Percentiles rank a stretch among this genome's conserved stretches.
Evolutionary conservation across 1,140 invertebrate genomes (phyloP).

Genomic region (Sinonovacula constricta): DNA sequence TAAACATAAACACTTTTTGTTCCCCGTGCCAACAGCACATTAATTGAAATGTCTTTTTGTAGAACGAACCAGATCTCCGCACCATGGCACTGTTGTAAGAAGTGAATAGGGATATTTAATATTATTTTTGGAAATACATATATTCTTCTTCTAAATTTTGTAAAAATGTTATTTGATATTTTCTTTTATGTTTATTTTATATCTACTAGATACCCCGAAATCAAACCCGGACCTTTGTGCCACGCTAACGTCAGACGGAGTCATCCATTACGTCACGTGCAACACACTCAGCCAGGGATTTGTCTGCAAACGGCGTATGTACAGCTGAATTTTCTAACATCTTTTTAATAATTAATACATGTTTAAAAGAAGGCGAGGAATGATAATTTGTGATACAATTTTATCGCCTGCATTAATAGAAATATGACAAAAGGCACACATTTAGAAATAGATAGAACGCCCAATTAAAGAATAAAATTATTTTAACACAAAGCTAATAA

Average conservation of each 20-base stretch:
- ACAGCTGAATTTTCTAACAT: not conserved
- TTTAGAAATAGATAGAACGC: not conserved
- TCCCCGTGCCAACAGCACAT: too few relatives aligned
- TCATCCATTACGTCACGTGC: slow-evolving; percentile 17
- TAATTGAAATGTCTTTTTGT: too few relatives aligned
- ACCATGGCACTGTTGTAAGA: too few relatives aligned
- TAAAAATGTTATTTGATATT: too few relatives aligned
- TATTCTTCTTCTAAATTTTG: too few relatives aligned
- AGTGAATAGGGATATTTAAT: too few relatives aligned
- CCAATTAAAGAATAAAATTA: not conserved
- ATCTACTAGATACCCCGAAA: slow-evolving; percentile 9
- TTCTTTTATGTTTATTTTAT: too few relatives aligned
- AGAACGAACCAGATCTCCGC: too few relatives aligned
- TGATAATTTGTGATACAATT: not conserved
- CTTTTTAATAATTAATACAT: not conserved
- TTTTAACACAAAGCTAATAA: not conserved
- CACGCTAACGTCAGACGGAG: not conserved
- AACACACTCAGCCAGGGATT: slow-evolving; percentile 7
- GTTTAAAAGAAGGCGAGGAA: not conserved
- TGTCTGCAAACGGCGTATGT: slow-evolving; percentile 49
- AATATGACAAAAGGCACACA: not conserved
- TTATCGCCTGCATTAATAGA: not conserved
- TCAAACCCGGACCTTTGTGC: slow-evolving; percentile 21
- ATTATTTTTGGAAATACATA: too few relatives aligned
- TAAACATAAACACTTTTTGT: too few relatives aligned